Evolutionary conservation across 2,888 invertebrate genomes (phyloP), one percentile per base, ranked within the genome.

Genomic region (Nemapogon koenigi): DNA sequence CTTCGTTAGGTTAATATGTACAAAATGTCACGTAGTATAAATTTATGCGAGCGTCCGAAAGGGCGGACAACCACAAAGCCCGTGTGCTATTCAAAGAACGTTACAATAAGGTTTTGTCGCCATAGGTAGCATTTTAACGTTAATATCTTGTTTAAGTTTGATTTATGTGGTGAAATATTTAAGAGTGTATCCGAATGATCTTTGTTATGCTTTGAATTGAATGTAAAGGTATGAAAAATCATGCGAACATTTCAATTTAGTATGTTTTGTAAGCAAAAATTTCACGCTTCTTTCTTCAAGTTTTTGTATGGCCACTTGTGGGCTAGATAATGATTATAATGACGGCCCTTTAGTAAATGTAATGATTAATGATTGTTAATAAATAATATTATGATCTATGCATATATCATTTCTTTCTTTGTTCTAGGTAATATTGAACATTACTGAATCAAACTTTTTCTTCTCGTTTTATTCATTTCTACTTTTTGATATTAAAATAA

Each of bases 71-170:
- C 66, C 67, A 57, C 66, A 64, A 49, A 51, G 54, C 53, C 57
- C 45, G 3, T 48, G 16, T 49, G 49, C 59, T 49, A 61, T 65
- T 63, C 56, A 62, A 50, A 50, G 52, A 54, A 42, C 48, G 53
- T n/a, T 52, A 63, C 64, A 67, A 70, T 63, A 59, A n/a, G 62
- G 67, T 67, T 67, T 68, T 67, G 65, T 58, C 62, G 62, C 59
- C 56, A 59, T 55, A 43, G 41, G 53, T 51, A 30, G 27, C 25
- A 38, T 25, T 35, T 37, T 27, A 37, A 37, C 29, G 35, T 35
- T 35, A 35, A 68, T 69, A 68, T 67, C 68, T 68, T 67, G 64
- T 71, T 68, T 55, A 57, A 55, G 46, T 59, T 61, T 76, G 76
- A 78, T 76, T 76, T 75, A 76, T 75, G 57, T 50, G 48, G 39